Evolutionary conservation across 2,797 vertebrate species (phyloP).

Genomic region (Labeo calbasu): DNA sequence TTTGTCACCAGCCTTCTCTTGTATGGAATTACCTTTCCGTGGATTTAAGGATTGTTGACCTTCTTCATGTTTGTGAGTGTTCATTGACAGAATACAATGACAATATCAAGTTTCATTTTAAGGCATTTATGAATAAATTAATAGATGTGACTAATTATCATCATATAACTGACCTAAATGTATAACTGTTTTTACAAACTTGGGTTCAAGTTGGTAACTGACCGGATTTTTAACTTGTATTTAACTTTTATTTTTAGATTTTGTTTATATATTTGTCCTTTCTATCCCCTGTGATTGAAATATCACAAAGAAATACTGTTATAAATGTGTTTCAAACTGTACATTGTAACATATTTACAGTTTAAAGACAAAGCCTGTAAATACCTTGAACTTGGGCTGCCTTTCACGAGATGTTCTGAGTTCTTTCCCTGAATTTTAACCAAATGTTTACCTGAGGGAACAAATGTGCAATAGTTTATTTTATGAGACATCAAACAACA

Average conservation of each 20-base stretch:
- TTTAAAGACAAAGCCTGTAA: background rate
- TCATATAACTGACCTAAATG: background rate
- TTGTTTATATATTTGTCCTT: background rate
- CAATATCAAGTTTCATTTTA: background rate
- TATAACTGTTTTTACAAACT: background rate
- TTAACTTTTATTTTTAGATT: background rate
- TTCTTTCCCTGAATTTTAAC: conserved; percentile 80
- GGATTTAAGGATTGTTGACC: too few relatives aligned
- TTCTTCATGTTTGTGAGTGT: too few relatives aligned
- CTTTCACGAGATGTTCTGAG: conserved; percentile 76
- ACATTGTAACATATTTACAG: background rate
- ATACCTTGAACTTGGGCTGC: conserved; percentile 87
- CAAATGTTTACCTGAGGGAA: conserved; percentile 75
- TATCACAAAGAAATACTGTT: background rate
- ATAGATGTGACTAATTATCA: background rate
- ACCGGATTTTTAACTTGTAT: too few relatives aligned
- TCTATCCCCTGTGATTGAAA: background rate
- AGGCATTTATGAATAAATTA: background rate
- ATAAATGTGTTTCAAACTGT: background rate
- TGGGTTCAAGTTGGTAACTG: background rate
- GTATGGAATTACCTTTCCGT: too few relatives aligned
- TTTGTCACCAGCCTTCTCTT: too few relatives aligned
- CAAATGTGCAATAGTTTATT: conserved; percentile 3
- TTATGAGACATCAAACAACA: conserved; percentile 13
- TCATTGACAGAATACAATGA: too few relatives aligned